These are phyloP conservation scores for Pseudopleuronectes americanus DNA, from an alignment of 2,797 vertebrate genomes.

Conservation along the genomic window DNA sequence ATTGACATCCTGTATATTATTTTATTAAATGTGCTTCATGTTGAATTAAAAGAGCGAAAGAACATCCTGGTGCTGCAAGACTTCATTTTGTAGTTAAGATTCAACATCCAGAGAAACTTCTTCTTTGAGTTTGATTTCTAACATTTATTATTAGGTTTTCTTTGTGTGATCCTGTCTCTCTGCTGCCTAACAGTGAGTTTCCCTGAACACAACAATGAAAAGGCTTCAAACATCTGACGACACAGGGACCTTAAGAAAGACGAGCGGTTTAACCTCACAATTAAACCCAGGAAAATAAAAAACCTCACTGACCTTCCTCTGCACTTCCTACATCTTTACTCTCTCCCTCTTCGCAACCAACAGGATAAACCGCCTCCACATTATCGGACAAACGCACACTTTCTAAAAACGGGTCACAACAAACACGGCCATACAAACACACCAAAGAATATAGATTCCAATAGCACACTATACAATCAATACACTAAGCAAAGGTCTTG, in stretches of 20 bases:
- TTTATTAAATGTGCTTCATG: background rate
- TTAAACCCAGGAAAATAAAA: constrained; percentile 10
- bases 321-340: background rate
- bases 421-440: background rate
- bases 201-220: constrained; percentile 12
- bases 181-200: background rate
- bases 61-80: background rate
- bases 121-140: background rate
- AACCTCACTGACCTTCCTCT: no score
- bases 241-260: constrained; percentile 8
- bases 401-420: background rate
- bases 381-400: background rate
- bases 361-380: background rate
- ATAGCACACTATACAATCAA: background rate
- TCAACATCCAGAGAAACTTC: background rate
- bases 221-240: background rate
- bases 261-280: constrained; percentile 11
- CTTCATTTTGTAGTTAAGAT: background rate
- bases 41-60: constrained; percentile 3
- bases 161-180: constrained; percentile 3
- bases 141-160: constrained; percentile 14
- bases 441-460: background rate
- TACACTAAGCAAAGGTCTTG: background rate
- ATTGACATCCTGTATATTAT: background rate
- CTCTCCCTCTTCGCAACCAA: background rate